These are phyloP conservation scores for Xenentodon cancila DNA, from an alignment of 2,797 vertebrate genomes.

Conservation along the genomic window DNA sequence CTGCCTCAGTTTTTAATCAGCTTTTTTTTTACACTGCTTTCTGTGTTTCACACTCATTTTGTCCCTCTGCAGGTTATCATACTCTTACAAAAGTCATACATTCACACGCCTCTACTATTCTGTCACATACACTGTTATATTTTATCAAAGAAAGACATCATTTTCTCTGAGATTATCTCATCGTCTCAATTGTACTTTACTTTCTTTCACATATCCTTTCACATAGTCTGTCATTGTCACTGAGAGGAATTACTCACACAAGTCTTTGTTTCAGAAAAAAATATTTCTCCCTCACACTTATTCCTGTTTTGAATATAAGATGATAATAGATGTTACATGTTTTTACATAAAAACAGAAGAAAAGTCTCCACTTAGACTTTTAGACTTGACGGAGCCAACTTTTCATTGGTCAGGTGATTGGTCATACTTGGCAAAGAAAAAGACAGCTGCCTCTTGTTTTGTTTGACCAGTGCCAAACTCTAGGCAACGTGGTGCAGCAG, in stretches of 20 bases:
- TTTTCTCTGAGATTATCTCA: slow-evolving; percentile 1
- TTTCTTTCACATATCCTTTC: neutral
- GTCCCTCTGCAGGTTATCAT: neutral
- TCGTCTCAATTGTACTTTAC: neutral
- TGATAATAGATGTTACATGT: too few relatives aligned
- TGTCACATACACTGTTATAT: neutral
- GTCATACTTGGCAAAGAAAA: too few relatives aligned
- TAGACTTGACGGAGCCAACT: too few relatives aligned
- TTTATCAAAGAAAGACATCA: neutral
- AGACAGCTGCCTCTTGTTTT: too few relatives aligned
- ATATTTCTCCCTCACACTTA: too few relatives aligned
- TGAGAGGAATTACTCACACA: neutral
- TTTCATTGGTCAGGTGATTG: too few relatives aligned
- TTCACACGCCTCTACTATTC: neutral
- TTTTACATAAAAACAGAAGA: too few relatives aligned
- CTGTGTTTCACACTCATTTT: neutral
- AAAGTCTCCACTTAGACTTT: too few relatives aligned
- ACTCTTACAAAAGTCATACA: slow-evolving; percentile 1
- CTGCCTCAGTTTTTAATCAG: neutral
- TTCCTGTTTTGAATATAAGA: too few relatives aligned
- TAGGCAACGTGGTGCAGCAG: too few relatives aligned
- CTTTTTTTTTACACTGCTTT: neutral
- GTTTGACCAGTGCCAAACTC: too few relatives aligned
- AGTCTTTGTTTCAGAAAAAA: neutral
- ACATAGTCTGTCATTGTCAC: neutral